phyloP scores from a whole-genome alignment of 2,797 vertebrate species.

The Cuniculus paca region DNA sequence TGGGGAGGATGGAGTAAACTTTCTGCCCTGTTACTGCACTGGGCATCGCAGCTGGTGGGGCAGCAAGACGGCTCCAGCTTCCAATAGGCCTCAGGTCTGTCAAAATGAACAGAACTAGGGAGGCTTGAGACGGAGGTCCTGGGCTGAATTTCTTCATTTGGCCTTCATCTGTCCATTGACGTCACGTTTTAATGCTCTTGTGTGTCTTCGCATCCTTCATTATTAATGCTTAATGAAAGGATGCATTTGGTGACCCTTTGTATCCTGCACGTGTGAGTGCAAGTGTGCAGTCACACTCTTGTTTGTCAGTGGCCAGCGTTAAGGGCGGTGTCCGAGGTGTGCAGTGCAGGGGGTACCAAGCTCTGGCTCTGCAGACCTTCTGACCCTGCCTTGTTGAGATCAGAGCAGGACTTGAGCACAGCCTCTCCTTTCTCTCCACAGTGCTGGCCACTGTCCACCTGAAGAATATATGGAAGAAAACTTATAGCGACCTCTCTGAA shows the following conservation, averaged over 20 bases:
- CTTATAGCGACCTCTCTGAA: neutral
- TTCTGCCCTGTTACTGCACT: neutral
- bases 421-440: neutral
- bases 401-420: neutral
- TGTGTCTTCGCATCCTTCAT: neutral
- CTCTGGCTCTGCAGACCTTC: neutral
- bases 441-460: slow-evolving; percentile 69
- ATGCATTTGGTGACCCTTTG: neutral
- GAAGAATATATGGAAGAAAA: slow-evolving; percentile 58
- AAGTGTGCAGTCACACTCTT: neutral
- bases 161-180: neutral
- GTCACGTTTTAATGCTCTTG: neutral
- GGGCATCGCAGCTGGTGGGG: neutral
- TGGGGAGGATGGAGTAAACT: neutral
- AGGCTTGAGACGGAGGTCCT: neutral
- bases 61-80: neutral
- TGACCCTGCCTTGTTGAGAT: neutral
- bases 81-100: neutral
- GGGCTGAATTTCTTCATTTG: neutral
- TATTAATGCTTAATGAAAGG: neutral
- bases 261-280: neutral
- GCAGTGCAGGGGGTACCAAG: neutral
- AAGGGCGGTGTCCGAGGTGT: neutral
- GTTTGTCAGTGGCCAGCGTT: neutral
- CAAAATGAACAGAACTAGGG: neutral